Evolutionary conservation across 2,888 invertebrate genomes (phyloP).

Genomic region (Mycalesis mineus): DNA sequence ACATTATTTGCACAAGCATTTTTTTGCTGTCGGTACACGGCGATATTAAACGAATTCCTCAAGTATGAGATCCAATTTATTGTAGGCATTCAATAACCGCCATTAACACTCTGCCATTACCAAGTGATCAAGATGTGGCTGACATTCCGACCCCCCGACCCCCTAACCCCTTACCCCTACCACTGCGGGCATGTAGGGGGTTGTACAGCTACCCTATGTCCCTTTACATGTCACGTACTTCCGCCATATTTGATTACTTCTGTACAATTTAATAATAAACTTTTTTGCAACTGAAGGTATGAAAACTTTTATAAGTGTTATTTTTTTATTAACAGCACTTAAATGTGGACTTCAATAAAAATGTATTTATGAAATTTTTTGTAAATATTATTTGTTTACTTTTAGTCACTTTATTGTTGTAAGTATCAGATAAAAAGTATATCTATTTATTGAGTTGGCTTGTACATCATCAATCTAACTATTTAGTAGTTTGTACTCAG

Average conservation of each 20-base stretch:
- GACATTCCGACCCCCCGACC: constrained; percentile 16
- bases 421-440: too few species aligned
- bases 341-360: too few species aligned
- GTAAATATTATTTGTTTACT: too few species aligned
- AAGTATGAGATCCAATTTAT: constrained; percentile 24
- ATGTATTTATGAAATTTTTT: too few species aligned
- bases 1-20: neutral
- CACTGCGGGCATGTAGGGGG: neutral
- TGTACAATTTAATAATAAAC: constrained; percentile 3
- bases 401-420: too few species aligned
- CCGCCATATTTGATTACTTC: constrained; percentile 19
- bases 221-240: constrained; percentile 8
- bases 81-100: constrained; percentile 20
- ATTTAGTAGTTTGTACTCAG: too few species aligned
- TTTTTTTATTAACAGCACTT: too few species aligned
- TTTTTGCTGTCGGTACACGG: constrained; percentile 11
- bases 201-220: neutral
- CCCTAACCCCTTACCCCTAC: neutral
- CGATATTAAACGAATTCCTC: constrained; percentile 23
- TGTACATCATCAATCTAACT: too few species aligned
- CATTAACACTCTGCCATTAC: constrained; percentile 15
- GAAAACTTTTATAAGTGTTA: too few species aligned
- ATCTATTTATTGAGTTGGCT: too few species aligned
- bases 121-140: constrained; percentile 16
- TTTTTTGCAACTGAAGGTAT: neutral